These are phyloP conservation scores for Fissipunctia ypsillon DNA, from an alignment of 2,888 invertebrate genomes.

Conservation along the genomic window DNA sequence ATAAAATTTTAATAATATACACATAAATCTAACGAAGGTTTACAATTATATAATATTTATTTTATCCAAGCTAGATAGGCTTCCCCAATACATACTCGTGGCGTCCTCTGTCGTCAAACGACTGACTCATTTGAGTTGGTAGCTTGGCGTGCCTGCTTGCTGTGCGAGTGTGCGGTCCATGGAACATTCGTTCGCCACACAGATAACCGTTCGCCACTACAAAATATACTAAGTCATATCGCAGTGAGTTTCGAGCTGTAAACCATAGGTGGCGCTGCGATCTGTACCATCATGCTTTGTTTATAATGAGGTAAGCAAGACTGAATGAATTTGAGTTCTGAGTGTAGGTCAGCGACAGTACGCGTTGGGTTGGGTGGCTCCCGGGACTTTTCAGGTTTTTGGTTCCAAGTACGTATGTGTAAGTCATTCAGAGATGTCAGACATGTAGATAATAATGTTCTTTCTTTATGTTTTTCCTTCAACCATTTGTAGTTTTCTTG, in stretches of 20 bases:
- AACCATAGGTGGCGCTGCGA: constrained; percentile 38
- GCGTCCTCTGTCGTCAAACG: constrained; percentile 32
- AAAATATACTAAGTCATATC: not conserved
- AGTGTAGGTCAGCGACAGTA: no score
- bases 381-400: not conserved
- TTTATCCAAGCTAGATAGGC: not conserved
- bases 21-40: no score
- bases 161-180: not conserved
- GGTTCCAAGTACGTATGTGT: not conserved
- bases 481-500: not conserved
- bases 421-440: not conserved
- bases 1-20: no score
- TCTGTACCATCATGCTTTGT: not conserved
- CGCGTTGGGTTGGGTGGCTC: not conserved
- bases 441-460: not conserved
- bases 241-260: not conserved
- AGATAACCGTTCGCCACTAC: not conserved
- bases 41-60: no score
- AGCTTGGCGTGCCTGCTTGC: not conserved
- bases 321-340: not conserved
- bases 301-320: not conserved
- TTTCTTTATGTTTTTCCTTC: not conserved
- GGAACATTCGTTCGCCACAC: constrained; percentile 3
- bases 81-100: not conserved
- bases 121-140: not conserved